Percentiles rank a stretch among this genome's conserved stretches.
These are phyloP conservation scores for Eulacestoma nigropectus DNA, from an alignment of 2,113 vertebrate genomes.

Conservation along the genomic window DNA sequence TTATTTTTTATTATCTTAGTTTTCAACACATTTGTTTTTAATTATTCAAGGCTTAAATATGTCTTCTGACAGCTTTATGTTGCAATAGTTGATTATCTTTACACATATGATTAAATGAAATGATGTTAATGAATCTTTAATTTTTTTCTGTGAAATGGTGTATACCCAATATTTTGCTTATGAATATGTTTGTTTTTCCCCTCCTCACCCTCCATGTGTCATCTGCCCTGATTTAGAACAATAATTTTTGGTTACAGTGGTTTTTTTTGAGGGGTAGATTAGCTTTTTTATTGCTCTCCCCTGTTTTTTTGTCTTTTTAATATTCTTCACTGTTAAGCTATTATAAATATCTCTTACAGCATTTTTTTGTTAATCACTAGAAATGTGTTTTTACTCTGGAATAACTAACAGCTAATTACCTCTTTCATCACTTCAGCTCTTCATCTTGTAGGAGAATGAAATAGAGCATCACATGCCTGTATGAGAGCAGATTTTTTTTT, in stretches of 20 bases:
- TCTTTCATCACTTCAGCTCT: slow-evolving; percentile 9
- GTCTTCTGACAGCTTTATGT: neutral
- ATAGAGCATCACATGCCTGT: neutral
- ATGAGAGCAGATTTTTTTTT: neutral
- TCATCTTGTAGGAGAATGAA: neutral
- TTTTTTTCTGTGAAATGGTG: neutral
- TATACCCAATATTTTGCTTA: neutral
- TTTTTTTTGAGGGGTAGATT: neutral
- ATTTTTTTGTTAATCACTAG: neutral
- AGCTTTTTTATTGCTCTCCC: neutral
- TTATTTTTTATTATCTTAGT: neutral
- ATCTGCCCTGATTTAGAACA: neutral
- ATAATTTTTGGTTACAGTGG: neutral
- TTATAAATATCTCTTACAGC: neutral
- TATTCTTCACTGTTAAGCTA: neutral
- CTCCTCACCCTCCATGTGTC: neutral
- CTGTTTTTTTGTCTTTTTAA: neutral
- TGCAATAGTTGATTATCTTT: neutral
- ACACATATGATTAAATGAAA: neutral
- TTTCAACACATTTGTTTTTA: neutral
- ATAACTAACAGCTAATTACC: slow-evolving; percentile 31
- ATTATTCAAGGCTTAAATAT: neutral
- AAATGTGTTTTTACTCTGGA: neutral
- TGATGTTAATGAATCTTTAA: neutral
- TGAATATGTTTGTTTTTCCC: neutral